These are phyloP conservation scores for Phrynosoma blainvillii DNA, from an alignment of 2,113 vertebrate species.

Conservation along the genomic window DNA sequence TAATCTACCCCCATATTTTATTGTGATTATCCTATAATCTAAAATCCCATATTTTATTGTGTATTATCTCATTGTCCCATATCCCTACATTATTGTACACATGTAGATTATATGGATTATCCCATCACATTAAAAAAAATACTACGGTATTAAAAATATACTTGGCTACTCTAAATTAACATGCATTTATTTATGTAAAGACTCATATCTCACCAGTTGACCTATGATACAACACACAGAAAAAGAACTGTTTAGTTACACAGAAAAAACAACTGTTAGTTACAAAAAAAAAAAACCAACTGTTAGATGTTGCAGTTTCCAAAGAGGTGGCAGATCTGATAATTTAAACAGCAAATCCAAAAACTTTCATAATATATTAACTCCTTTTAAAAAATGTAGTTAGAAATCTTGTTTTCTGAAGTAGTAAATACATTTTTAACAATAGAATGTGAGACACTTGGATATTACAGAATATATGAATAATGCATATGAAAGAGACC, in stretches of 20 bases:
- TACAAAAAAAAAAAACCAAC: not conserved
- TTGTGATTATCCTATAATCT: no score
- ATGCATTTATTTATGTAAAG: not conserved
- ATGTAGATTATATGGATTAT: no score
- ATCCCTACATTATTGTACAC: no score
- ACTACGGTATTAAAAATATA: not conserved
- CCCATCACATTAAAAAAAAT: no score
- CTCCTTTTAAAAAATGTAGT: not conserved
- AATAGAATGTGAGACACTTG: not conserved
- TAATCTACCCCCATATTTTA: no score
- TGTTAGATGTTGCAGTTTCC: not conserved
- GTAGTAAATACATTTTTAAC: slow-evolving; percentile 25
- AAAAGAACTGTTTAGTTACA: not conserved
- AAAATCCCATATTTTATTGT: not conserved
- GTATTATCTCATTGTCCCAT: not conserved
- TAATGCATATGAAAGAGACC: not conserved
- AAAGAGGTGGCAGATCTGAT: not conserved
- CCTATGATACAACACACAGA: not conserved
- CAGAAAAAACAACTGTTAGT: no score
- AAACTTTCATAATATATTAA: not conserved
- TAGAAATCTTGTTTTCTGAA: slow-evolving; percentile 21
- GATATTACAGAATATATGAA: not conserved
- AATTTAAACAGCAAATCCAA: not conserved
- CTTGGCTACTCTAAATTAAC: not conserved
- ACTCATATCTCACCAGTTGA: not conserved